Base-by-base conservation (phyloP, 2,888 invertebrate genomes). In the Tenodera sinensis region DNA sequence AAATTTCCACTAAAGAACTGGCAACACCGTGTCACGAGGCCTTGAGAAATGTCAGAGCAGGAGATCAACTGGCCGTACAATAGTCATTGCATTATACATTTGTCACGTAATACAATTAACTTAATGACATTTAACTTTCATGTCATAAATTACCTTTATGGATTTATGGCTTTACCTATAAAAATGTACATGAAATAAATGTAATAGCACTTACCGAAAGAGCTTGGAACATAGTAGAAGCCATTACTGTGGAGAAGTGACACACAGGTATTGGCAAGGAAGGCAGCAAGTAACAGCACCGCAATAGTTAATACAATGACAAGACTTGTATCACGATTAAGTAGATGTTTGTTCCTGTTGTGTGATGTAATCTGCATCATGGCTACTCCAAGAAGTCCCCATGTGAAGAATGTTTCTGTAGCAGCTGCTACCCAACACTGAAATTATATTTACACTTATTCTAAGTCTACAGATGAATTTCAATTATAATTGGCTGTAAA, bases 361-460 rank as follows among this genome's bases (percentile, higher is more conserved):
- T 97, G 97, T 90, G 97, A 96, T 27, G 96, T 96, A 90, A 97
- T 95, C 93, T 97, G 97, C 96, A 97, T 97, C 89, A 96, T 94
- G 89, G 97, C 96, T 0, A 97, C 96, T 15, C 97, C 97, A 34
- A 98, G 94, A 14, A 98, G 93, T 2, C 97, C 97, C 98, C 98
- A 98, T 0, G 97, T 97, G 88, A 98, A 94, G 92, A 98, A 98
- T 0, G 96, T 96, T 93, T 98, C 98, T 92, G 98, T 96, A 28
- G 97, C 96, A 0, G 98, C 98, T 0, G 98, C 97, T 42, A 97
- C 95, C 98, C 98, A 98, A 91, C 97, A 96, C 96, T 97, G 93
- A 25, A 94, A 91, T 89, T 87, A 89, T 71, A 25, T 88, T n/a
- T 34, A 90, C n/a, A 42, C 12, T 12, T 42, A 42, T 42, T 42